A percentile compares a stretch with the other conserved stretches of the same genome.
Evolutionary conservation across 1,140 invertebrate genomes (phyloP).

Genomic region (Hypothenemus hampei): DNA sequence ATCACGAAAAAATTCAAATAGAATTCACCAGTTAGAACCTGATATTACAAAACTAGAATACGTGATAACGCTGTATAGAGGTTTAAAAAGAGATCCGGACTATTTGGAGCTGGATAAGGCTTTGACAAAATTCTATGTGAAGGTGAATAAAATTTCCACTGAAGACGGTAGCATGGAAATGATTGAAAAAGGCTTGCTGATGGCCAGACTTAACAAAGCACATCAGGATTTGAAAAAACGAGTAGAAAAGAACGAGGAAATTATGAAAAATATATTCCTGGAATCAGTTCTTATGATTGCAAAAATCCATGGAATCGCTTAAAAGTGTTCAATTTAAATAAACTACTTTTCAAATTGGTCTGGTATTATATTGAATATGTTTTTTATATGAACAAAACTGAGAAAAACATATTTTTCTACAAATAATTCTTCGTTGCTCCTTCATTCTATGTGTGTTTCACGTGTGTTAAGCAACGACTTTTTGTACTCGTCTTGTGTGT

Average conservation of each 20-base stretch:
- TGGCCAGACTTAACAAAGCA: constrained; percentile 6
- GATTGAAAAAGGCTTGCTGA: constrained; percentile 1
- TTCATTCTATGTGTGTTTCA: no score
- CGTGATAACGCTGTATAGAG: constrained; percentile 10
- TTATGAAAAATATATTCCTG: constrained; percentile 6
- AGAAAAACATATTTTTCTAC: no score
- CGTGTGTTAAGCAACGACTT: no score
- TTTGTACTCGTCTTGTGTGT: no score
- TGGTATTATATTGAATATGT: no score
- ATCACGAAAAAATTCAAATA: neutral
- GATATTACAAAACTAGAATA: constrained; percentile 7
- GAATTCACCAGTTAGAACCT: neutral
- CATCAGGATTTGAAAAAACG: constrained; percentile 5
- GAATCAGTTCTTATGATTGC: constrained; percentile 12
- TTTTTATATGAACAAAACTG: no score
- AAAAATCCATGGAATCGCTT: constrained; percentile 3
- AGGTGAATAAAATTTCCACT: constrained; percentile 1
- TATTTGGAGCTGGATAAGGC: constrained; percentile 14
- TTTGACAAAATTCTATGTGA: constrained; percentile 17
- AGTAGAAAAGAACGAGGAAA: constrained; percentile 13
- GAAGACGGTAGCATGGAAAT: neutral
- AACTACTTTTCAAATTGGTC: no score
- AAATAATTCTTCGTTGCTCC: no score
- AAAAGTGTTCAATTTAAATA: neutral
- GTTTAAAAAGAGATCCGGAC: constrained; percentile 18